Conservation (phyloP, 2,113 vertebrate species). For the Chlamydotis undulata region DNA sequence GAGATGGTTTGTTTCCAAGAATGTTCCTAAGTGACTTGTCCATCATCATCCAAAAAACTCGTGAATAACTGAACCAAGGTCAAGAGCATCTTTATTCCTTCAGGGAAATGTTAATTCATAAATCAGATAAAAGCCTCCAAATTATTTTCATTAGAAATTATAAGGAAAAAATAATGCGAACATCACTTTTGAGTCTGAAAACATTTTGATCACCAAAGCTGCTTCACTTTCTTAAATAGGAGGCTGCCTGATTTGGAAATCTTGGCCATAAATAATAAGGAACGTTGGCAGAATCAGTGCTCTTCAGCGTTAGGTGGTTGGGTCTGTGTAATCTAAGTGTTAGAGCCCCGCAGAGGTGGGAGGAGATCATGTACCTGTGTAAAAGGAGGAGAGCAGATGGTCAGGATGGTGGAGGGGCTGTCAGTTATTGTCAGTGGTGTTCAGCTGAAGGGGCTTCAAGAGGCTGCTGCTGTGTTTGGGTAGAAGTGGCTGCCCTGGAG, state of each 20-base stretch:
- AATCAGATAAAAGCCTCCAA: neutral
- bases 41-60: neutral
- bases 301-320: neutral
- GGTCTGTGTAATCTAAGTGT: neutral
- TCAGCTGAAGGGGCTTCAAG: neutral
- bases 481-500: neutral
- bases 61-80: neutral
- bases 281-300: neutral
- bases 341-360: accelerated
- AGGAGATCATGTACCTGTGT: neutral
- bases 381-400: neutral
- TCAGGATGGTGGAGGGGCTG: neutral
- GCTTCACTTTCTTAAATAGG: neutral
- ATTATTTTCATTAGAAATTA: neutral
- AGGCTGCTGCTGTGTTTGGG: neutral
- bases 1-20: neutral
- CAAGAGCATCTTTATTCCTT: neutral
- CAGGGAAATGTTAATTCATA: neutral
- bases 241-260: neutral
- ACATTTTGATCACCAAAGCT: neutral
- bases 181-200: neutral
- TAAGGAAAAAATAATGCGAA: neutral
- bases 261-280: neutral
- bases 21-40: neutral
- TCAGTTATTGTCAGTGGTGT: neutral